A percentile compares a stretch with the other conserved stretches of the same genome.
phyloP scores from a whole-genome alignment of 23 tunicate genomes.

The Styela plicata region DNA sequence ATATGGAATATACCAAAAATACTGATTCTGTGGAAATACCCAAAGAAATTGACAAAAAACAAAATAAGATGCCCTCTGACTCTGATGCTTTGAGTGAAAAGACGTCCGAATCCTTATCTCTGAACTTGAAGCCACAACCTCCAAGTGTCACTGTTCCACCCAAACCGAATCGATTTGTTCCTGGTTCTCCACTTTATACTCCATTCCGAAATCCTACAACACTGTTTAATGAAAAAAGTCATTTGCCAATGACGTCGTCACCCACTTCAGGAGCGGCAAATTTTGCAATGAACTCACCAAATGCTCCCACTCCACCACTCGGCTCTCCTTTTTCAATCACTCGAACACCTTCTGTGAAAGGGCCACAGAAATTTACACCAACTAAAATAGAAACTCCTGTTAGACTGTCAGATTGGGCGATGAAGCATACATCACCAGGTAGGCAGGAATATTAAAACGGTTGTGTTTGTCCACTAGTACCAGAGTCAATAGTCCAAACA shows the following conservation, averaged over 20 bases:
- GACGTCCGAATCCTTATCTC: neutral
- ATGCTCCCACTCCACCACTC: conserved; percentile 32
- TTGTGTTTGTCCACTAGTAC: neutral
- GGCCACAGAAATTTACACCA: conserved; percentile 3
- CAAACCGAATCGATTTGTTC: conserved; percentile 3
- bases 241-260: conserved; percentile 42
- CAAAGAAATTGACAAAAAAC: neutral
- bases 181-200: neutral
- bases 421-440: neutral
- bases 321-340: conserved; percentile 13
- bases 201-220: conserved; percentile 19
- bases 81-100: neutral
- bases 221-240: neutral
- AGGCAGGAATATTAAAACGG: too few species aligned
- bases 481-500: too few species aligned
- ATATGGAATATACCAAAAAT: neutral
- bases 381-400: neutral
- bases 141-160: conserved; percentile 17
- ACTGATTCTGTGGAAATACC: neutral
- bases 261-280: conserved; percentile 84
- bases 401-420: neutral
- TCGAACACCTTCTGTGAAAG: neutral
- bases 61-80: neutral
- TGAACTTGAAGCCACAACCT: neutral
- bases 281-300: conserved; percentile 80